Percentiles rank a stretch among this genome's conserved stretches.
Conservation (phyloP, 2,113 vertebrate genomes). For the Pogona vitticeps region DNA sequence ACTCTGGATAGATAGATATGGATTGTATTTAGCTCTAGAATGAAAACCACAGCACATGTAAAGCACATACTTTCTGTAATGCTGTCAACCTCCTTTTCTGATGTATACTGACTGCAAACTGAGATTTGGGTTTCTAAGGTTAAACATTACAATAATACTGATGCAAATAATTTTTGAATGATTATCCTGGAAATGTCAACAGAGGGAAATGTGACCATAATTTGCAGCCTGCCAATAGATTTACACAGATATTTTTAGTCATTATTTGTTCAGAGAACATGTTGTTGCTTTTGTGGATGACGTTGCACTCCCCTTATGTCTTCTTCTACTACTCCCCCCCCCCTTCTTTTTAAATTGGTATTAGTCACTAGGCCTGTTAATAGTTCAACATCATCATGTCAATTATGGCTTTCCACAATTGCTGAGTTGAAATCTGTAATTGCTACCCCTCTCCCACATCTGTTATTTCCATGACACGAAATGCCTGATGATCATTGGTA, state of each 20-base stretch:
- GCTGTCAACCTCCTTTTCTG: neutral
- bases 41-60: too few relatives aligned
- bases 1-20: too few relatives aligned
- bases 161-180: slow-evolving; percentile 28
- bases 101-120: neutral
- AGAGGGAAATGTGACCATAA: neutral
- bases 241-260: neutral
- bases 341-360: slow-evolving; percentile 8
- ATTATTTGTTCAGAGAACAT: neutral
- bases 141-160: accelerated
- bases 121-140: neutral
- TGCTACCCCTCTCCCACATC: neutral
- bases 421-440: slow-evolving; percentile 23
- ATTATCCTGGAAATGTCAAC: neutral
- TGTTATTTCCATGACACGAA: slow-evolving; percentile 15
- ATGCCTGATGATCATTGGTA: neutral
- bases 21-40: too few relatives aligned
- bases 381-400: accelerated
- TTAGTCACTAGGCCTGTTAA: accelerated
- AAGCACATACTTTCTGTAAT: neutral
- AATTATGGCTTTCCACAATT: slow-evolving; percentile 37
- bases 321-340: neutral
- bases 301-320: neutral
- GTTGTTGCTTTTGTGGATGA: neutral
- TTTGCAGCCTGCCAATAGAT: neutral